Evolutionary conservation across 2,888 invertebrate genomes (phyloP), one percentile per base, ranked within the genome.

Genomic region (Aradus depressus): DNA sequence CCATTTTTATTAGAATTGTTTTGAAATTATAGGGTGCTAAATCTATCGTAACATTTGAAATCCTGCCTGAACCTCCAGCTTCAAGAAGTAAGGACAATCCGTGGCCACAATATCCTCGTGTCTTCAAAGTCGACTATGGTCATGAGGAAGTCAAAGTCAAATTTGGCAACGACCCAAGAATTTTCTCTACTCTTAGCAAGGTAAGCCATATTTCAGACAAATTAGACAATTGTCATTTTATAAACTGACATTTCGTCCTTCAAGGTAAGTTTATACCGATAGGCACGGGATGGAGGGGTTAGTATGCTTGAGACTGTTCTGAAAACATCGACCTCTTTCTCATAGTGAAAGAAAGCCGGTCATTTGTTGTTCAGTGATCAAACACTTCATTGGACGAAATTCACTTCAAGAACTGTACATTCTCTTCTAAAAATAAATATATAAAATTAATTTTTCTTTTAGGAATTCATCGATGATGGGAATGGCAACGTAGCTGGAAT

Each of bases 21-120:
- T 32, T 3, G 3, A 23, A 44, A 26, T 62, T 59, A 8, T 79
- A 95, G 73, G 95, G 96, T 44, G 97, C 97, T 32, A 82, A 80
- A 63, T 79, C 80, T 3, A 91, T 98, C 63, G 90, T 89, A 1
- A 87, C 93, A 1, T 98, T 98, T 70, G 98, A 98, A 74, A 98
- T 98, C 64, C 73, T 98, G 44, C 96, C 97, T 0, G 82, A 88
- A 63, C 97, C 97, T 14, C 87, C 90, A 48, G 72, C 74, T 2
- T 74, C 72, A 22, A 76, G 98, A 28, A 82, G 84, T 12, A 72
- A 74, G 14, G 92, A 92, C 67, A 98, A 98, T 70, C 97, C 97
- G 0, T 98, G 98, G 98, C 98, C 97, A 2, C 92, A 96, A 65
- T 98, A 90, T 84, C 97, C 97, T 0, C 77, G 89, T 64, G 86